These are phyloP conservation scores for Listrodromus nycthemerus DNA, from an alignment of 2,888 invertebrate genomes.

Conservation along the genomic window DNA sequence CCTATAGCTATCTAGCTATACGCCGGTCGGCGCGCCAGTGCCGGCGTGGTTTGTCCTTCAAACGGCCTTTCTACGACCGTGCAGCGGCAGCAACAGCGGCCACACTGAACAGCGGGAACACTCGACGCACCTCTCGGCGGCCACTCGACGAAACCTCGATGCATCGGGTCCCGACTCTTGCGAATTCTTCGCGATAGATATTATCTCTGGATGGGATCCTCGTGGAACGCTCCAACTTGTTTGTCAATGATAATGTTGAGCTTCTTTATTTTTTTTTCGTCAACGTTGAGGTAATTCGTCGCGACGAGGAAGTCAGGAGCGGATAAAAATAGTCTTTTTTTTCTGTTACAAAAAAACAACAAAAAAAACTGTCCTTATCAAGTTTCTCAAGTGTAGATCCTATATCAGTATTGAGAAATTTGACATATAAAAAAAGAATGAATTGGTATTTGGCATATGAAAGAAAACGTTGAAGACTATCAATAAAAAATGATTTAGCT, in stretches of 20 bases:
- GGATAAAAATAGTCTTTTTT: background rate
- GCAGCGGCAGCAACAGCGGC: constrained; percentile 21
- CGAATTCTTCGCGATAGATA: constrained; percentile 2
- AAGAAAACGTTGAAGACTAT: background rate
- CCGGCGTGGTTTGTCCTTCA: constrained; percentile 81
- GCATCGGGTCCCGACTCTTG: constrained; percentile 9
- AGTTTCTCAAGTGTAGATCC: background rate
- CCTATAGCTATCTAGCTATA: constrained; percentile 60
- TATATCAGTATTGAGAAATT: background rate
- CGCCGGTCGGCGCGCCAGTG: constrained; percentile 70
- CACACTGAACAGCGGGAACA: constrained; percentile 1
- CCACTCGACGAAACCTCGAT: constrained; percentile 31
- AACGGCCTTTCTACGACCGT: constrained; percentile 81
- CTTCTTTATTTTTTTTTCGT: background rate
- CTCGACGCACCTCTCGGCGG: constrained; percentile 38
- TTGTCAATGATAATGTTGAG: background rate
- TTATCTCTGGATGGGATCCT: background rate
- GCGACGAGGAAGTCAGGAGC: background rate
- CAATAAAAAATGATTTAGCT: no score
- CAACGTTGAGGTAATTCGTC: background rate
- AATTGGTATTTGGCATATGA: background rate
- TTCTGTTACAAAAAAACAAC: background rate
- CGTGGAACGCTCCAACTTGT: background rate
- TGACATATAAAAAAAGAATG: background rate
- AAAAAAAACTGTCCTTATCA: background rate